Base-by-base conservation (phyloP, 2,888 invertebrate species). In the Drosophila neonasuta region DNA sequence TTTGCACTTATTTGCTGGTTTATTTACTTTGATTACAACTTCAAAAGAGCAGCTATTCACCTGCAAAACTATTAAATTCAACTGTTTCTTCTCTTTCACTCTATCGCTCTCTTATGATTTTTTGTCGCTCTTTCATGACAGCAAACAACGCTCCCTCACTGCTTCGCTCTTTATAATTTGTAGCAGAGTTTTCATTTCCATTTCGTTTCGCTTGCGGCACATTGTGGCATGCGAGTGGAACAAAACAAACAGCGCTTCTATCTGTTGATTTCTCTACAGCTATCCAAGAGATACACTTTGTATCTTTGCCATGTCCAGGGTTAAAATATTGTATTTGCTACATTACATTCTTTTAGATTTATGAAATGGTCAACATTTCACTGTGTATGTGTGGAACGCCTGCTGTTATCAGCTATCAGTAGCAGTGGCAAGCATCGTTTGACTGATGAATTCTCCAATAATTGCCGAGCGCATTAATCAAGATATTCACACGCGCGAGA, bases 101-200 rank as follows among this genome's bases (percentile, higher is more conserved):
- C 48, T 59, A 15, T 46, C 6, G 1, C 20, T 20, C 45, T 42
- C 52, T 36, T 17, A 24, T 15, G 10, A 8, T 8, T 2, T 41
- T 10, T 10, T 9, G n/a, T 8, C n/a, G 4, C 34, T 20, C 36
- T 52, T 55, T 6, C 1, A 1, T 13, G 7, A 1, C 6, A 3
- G 32, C 7, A n/a, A n/a, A 1, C 6, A 24, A 11, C 24, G 30
- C 48, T 15, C 46, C 9, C 30, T 32, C 9, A 48, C 61, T 66
- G 51, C 70, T 39, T 1, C 49, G 62, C 79, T 79, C 68, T 77
- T 55, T 4, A 6, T 1, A 11, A 5, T 0, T 3, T 29, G 70
- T 88, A 87, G 75, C 74, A 87, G 86, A 87, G 80, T 74, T 76
- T 81, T 56, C 58, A 48, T n/a, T 77, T 41, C 55, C 72, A 76